Evolutionary conservation across 2,888 invertebrate genomes (phyloP).

Genomic region (Cephus rjabovi): DNA sequence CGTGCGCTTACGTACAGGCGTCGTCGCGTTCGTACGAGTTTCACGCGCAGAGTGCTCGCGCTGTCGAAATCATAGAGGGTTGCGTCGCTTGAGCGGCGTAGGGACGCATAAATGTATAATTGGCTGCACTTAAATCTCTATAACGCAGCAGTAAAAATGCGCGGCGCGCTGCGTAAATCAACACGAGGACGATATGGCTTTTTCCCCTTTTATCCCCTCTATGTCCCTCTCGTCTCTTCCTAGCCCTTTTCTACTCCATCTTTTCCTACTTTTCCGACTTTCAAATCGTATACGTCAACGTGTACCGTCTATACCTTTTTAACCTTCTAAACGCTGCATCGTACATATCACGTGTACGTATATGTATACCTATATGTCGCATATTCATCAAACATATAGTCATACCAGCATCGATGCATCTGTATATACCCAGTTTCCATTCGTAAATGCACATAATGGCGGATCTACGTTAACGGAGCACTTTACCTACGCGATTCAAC

Average conservation of each 20-base stretch:
- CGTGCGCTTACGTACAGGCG: conserved; percentile 2
- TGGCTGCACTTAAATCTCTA: conserved; percentile 65
- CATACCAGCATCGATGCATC: neutral
- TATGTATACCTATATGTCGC: neutral
- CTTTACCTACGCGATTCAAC: neutral
- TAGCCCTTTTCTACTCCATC: neutral
- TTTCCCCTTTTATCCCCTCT: conserved; percentile 28
- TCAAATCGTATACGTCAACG: neutral
- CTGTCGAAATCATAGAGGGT: conserved; percentile 20
- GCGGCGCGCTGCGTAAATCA: conserved; percentile 60
- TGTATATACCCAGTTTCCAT: neutral
- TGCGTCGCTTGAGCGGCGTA: conserved; percentile 32
- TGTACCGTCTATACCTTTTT: neutral
- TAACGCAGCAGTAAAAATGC: conserved; percentile 63
- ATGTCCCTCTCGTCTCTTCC: conserved; percentile 15
- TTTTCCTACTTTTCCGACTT: neutral
- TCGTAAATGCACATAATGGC: neutral
- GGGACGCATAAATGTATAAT: conserved; percentile 62
- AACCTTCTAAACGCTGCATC: conserved; percentile 41
- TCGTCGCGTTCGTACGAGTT: neutral
- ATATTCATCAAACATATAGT: neutral
- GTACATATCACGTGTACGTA: conserved; percentile 10
- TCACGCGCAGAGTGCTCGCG: conserved; percentile 8
- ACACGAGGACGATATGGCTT: conserved; percentile 58
- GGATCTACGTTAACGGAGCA: neutral